These are phyloP conservation scores for Cisticola juncidis DNA, from an alignment of 2,113 vertebrate species.

Conservation along the genomic window DNA sequence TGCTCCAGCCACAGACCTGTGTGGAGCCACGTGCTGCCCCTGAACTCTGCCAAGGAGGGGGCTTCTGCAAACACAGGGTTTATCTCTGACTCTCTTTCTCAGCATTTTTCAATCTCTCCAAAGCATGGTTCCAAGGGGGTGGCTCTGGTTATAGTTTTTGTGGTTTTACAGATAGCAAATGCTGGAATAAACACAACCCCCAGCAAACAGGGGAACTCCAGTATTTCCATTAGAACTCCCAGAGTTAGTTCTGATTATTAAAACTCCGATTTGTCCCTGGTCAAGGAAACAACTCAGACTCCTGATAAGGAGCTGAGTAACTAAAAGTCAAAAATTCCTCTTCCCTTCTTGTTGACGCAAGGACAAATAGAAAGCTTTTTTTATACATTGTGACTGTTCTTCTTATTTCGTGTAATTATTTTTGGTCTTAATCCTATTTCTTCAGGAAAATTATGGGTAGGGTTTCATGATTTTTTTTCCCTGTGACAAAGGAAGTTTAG, in stretches of 20 bases:
- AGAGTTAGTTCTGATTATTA: not conserved
- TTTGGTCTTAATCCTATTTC: not conserved
- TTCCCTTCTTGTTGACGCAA: not conserved
- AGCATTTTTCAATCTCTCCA: not conserved
- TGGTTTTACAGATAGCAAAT: not conserved
- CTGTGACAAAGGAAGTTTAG: not conserved
- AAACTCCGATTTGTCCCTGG: not conserved
- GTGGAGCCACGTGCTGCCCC: not conserved
- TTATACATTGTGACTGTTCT: not conserved
- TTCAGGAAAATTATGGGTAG: not conserved
- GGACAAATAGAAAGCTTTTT: not conserved
- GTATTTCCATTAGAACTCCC: not conserved
- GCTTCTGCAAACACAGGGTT: not conserved
- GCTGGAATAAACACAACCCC: not conserved
- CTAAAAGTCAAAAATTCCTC: not conserved
- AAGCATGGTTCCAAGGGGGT: accelerated
- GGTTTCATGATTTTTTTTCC: not conserved
- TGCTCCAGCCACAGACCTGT: not conserved
- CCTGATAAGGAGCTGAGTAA: conserved; percentile 45
- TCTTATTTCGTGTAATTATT: not conserved
- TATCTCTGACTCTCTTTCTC: not conserved
- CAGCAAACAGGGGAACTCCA: not conserved
- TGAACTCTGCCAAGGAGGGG: not conserved
- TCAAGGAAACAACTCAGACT: not conserved
- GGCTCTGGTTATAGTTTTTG: not conserved